Conservation (phyloP, 2,888 invertebrate genomes). For the Dione vanillae region DNA sequence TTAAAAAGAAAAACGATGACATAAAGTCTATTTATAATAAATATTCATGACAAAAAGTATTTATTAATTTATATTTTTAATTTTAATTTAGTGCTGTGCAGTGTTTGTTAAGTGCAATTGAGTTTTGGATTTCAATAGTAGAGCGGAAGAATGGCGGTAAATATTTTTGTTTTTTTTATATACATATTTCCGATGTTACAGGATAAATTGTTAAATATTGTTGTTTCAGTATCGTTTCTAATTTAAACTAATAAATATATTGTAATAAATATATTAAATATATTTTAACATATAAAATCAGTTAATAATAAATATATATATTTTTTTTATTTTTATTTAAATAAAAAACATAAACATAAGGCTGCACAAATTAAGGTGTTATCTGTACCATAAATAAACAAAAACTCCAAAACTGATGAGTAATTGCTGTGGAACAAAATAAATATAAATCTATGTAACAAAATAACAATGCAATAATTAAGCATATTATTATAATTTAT, state of each 20-base stretch:
- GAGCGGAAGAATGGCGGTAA: slow-evolving; percentile 55
- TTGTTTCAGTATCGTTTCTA: background rate
- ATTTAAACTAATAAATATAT: background rate
- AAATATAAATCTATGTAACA: background rate
- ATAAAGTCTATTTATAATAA: slow-evolving; percentile 18
- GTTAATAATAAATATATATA: background rate
- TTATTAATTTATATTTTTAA: background rate
- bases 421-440: background rate
- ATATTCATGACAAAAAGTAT: slow-evolving; percentile 15
- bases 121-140: slow-evolving; percentile 34
- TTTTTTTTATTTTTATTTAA: no score
- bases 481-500: background rate
- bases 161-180: slow-evolving; percentile 46
- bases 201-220: background rate
- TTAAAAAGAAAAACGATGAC: slow-evolving; percentile 35
- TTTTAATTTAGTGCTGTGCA: slow-evolving; percentile 30
- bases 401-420: background rate
- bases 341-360: background rate
- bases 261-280: no score
- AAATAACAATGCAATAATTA: slow-evolving; percentile 7
- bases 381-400: no score
- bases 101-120: slow-evolving; percentile 31
- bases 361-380: no score
- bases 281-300: no score
- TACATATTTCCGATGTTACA: slow-evolving; percentile 17